Conservation (phyloP, 2,797 vertebrate species). For the Urosaurus nigricauda region DNA sequence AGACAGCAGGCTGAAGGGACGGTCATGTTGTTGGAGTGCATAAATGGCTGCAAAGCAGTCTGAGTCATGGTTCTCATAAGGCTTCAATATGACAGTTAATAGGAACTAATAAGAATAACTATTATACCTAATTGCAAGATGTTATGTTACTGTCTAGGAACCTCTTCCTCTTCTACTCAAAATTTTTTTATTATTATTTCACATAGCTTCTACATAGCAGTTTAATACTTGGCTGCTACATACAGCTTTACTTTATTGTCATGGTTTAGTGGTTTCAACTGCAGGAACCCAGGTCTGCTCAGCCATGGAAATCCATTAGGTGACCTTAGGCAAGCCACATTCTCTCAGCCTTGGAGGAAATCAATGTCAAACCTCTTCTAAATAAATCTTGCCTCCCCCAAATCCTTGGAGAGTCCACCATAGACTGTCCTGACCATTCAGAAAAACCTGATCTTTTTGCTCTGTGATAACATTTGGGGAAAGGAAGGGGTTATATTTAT, state of each 20-base stretch:
- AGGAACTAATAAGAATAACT: background rate
- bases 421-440: background rate
- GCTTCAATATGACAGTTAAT: conserved; percentile 27
- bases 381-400: too few relatives aligned
- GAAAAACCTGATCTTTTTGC: background rate
- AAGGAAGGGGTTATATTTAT: background rate
- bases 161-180: background rate
- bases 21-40: background rate
- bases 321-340: too few relatives aligned
- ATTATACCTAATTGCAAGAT: background rate
- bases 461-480: too few relatives aligned
- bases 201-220: background rate
- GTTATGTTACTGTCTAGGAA: background rate
- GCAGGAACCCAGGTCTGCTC: too few relatives aligned
- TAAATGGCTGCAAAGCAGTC: conserved; percentile 12
- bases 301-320: too few relatives aligned
- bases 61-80: conserved; percentile 23
- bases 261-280: too few relatives aligned
- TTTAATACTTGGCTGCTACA: background rate
- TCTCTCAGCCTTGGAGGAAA: too few relatives aligned
- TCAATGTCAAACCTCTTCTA: too few relatives aligned
- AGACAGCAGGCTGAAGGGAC: conserved; percentile 34
- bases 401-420: too few relatives aligned
- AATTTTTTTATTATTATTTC: background rate
- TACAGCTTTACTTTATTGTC: background rate